Conservation (phyloP, 2,888 invertebrate species). For the Tubulanus polymorphus region DNA sequence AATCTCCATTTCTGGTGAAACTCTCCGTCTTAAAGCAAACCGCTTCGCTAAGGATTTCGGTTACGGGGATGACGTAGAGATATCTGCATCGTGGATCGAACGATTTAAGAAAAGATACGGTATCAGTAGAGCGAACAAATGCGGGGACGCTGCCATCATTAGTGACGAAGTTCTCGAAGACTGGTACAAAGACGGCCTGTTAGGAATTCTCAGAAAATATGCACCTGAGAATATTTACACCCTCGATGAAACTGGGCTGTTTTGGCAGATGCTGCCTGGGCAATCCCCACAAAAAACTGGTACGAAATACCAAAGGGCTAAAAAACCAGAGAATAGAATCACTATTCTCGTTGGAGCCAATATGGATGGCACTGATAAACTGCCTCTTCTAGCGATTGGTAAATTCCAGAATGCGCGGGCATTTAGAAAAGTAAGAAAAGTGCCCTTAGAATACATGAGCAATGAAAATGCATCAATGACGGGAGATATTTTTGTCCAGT, state of each 20-base stretch:
- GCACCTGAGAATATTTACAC: slow-evolving; percentile 20
- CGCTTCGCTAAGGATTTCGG: too few species aligned
- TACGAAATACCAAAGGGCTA: slow-evolving; percentile 21
- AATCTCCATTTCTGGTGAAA: too few species aligned
- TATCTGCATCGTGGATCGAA: slow-evolving; percentile 15
- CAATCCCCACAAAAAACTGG: slow-evolving; percentile 19
- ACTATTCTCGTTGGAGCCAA: slow-evolving; percentile 21
- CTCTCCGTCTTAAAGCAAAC: too few species aligned
- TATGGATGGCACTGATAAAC: slow-evolving; percentile 21
- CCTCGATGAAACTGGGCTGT: slow-evolving; percentile 25
- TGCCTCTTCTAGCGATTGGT: slow-evolving; percentile 21
- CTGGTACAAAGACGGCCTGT: slow-evolving; percentile 9
- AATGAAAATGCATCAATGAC: slow-evolving; percentile 27
- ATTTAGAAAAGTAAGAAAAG: slow-evolving; percentile 19
- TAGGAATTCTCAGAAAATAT: slow-evolving; percentile 8
- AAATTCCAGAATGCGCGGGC: slow-evolving; percentile 22
- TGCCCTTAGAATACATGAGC: slow-evolving; percentile 18
- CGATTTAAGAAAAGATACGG: slow-evolving; percentile 18
- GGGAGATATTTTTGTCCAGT: slow-evolving; percentile 20
- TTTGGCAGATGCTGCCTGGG: slow-evolving; percentile 19
- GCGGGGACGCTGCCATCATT: slow-evolving; percentile 21
- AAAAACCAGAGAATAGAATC: slow-evolving; percentile 21
- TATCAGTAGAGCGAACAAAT: slow-evolving; percentile 14
- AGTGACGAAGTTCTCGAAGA: slow-evolving; percentile 10
- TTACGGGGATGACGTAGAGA: slow-evolving; percentile 15